Evolutionary conservation across 2,888 invertebrate species (phyloP), one percentile per base, ranked within the genome.

Genomic region (Hedya salicella): DNA sequence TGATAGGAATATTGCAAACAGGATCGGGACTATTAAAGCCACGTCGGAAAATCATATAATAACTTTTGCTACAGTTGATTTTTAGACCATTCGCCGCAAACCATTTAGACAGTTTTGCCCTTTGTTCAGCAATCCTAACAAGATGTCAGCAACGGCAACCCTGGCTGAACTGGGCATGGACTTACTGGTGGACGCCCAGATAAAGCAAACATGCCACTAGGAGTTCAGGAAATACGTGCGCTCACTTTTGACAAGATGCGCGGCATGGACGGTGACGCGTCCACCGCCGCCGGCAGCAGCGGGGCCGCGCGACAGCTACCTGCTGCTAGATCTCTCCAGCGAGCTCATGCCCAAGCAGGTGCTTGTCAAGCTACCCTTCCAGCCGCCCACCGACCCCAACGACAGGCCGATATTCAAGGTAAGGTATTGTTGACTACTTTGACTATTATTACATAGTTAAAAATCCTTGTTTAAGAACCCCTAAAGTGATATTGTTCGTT

Each of bases 121-220:
- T n/a, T n/a, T n/a, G n/a, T n/a, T 99, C 78, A 97, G 98, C 84
- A 98, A 99, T 78, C 91, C 95, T 0, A 95, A 94, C 73, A 95
- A 96, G 69, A 94, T 98, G 32, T 84, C 97, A 69, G 93, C 95
- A 49, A 94, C 94, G 30, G 94, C 96, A 3, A 96, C 96, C 44
- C 91, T 99, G 52, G 97, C 97, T 30, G 99, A 99, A 86, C 94
- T 99, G 46, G 99, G 99, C 68, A 97, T 99, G 95, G 99, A 99
- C 85, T 99, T 99, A 1, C 92, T 99, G 73, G 99, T 99, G 99
- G 98, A 98, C 48, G 98, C 99, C 0, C 99, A 99, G 93, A 98
- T 99, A 80, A 99, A 99, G 86, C 98, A 98, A 89, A 97, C 97
- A 90, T 99, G 67, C 95, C 97, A 21, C 92, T 99, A 69, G 96